These are phyloP conservation scores for Euphonia xanthogaster DNA, from an alignment of 2,797 vertebrate genomes.

Conservation along the genomic window DNA sequence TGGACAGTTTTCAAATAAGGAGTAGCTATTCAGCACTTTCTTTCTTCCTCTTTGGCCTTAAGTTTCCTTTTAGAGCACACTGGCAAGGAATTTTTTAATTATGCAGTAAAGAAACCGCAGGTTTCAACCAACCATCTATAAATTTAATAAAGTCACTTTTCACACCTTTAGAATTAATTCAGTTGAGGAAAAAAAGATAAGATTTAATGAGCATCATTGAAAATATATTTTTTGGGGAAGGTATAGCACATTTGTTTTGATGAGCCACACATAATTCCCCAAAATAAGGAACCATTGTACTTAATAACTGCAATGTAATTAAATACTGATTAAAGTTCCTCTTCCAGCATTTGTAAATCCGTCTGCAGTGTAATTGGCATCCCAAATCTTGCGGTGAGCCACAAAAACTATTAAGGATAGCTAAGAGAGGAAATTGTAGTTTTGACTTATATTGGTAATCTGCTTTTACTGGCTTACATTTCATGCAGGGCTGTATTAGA, in stretches of 20 bases:
- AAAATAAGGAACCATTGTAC: slow-evolving; percentile 18
- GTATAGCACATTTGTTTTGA: not conserved
- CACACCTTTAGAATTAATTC: not conserved
- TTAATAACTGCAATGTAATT: slow-evolving; percentile 38
- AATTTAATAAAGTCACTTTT: not conserved
- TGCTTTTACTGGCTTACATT: slow-evolving; percentile 44
- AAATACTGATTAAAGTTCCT: slow-evolving; percentile 63
- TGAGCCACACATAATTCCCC: slow-evolving; percentile 1
- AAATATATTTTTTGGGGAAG: not conserved
- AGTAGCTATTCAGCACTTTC: not conserved
- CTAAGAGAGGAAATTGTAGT: slow-evolving; percentile 47
- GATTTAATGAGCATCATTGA: not conserved
- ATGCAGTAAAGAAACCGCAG: not conserved
- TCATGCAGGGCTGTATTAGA: not conserved
- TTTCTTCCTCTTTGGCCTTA: not conserved
- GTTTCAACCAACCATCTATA: not conserved
- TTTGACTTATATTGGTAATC: slow-evolving; percentile 47
- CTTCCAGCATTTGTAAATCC: slow-evolving; percentile 62
- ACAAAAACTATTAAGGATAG: slow-evolving; percentile 60
- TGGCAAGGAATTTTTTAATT: not conserved
- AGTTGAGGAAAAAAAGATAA: not conserved
- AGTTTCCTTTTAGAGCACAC: not conserved
- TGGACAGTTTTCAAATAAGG: not conserved
- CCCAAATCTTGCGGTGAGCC: slow-evolving; percentile 71
- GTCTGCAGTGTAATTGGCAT: slow-evolving; percentile 68